Conservation (phyloP, 2,888 invertebrate genomes). For the Harpalus rufipes region DNA sequence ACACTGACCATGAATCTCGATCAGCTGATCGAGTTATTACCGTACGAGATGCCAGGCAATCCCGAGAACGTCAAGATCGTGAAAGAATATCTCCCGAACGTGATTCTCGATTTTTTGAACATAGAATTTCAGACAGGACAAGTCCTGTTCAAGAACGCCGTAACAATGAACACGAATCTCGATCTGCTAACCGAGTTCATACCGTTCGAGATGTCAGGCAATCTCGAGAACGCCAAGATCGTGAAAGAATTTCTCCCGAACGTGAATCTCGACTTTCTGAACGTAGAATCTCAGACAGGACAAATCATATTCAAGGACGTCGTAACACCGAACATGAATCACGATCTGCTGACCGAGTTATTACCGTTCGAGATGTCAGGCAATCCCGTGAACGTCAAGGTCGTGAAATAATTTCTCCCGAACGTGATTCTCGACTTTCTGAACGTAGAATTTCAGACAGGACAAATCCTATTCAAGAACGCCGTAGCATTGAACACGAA, state of each 20-base stretch:
- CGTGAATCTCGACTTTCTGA: neutral
- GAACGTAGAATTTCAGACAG: too few relatives aligned
- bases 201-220: slow-evolving; percentile 3
- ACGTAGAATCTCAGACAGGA: neutral
- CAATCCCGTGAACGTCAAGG: neutral
- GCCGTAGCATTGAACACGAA: too few relatives aligned
- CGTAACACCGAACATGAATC: neutral
- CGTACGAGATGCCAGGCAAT: neutral
- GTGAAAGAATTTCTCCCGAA: neutral
- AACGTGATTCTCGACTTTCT: too few relatives aligned
- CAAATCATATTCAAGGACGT: neutral
- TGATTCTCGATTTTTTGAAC: neutral
- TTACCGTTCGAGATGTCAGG: neutral
- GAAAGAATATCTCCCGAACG: neutral
- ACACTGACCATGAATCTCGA: neutral
- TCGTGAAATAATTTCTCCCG: too few relatives aligned
- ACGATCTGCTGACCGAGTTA: too few relatives aligned
- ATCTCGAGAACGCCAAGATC: neutral
- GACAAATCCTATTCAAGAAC: too few relatives aligned
- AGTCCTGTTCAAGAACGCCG: slow-evolving; percentile 4
- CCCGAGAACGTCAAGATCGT: neutral
- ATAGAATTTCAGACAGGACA: neutral
- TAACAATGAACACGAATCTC: neutral
- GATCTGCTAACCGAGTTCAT: neutral
- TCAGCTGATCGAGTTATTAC: neutral